Evolutionary conservation across 2,888 invertebrate species (phyloP).

Genomic region (Neocrepidodera transversa): DNA sequence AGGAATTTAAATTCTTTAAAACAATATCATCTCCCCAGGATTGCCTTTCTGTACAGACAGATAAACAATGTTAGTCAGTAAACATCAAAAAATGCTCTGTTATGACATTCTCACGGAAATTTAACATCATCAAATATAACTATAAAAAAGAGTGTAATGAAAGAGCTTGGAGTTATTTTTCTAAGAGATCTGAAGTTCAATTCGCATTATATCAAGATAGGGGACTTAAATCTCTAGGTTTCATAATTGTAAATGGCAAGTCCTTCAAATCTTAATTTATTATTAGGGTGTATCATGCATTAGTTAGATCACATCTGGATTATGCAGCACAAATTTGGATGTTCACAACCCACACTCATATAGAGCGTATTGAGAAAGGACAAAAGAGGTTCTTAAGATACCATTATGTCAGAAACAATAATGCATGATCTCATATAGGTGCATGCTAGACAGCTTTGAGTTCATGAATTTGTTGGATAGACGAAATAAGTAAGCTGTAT

Average conservation of each 20-base stretch:
- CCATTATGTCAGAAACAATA: background rate
- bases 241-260: too few species aligned
- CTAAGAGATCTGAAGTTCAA: background rate
- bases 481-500: too few species aligned
- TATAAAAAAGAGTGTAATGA: background rate
- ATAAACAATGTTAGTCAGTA: background rate
- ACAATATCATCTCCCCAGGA: background rate
- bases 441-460: too few species aligned
- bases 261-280: background rate
- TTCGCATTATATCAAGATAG: background rate
- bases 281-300: conserved; percentile 20
- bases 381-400: background rate
- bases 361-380: conserved; percentile 5
- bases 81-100: background rate
- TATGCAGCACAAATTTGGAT: conserved; percentile 26
- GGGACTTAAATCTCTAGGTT: background rate
- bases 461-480: too few species aligned
- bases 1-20: background rate
- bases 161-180: background rate
- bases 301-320: conserved; percentile 24
- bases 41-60: background rate
- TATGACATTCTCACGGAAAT: background rate
- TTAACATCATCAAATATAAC: background rate
- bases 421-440: too few species aligned
- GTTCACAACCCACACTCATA: conserved; percentile 1